Conservation (phyloP, 2,888 invertebrate genomes). For the Yponomeuta cagnagella region DNA sequence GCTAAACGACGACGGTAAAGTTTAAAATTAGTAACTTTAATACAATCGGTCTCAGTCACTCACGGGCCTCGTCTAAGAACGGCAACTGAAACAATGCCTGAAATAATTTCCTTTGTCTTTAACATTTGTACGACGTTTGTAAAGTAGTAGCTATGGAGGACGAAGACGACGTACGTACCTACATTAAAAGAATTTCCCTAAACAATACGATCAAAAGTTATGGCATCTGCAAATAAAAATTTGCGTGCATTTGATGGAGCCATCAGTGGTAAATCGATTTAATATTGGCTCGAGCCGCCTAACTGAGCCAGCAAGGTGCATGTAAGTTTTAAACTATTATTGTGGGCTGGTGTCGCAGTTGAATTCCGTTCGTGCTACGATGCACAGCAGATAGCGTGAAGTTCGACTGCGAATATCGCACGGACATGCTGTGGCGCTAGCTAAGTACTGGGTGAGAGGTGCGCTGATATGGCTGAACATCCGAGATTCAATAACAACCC, state of each 20-base stretch:
- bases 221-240: slow-evolving; percentile 39
- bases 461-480: slow-evolving; percentile 7
- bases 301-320: slow-evolving; percentile 47
- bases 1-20: slow-evolving; percentile 68
- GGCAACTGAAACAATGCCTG: slow-evolving; percentile 10
- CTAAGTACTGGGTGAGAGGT: background rate
- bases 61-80: slow-evolving; percentile 61
- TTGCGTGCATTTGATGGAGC: slow-evolving; percentile 44
- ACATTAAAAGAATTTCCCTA: background rate
- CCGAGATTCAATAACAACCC: slow-evolving; percentile 9
- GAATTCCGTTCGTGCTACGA: slow-evolving; percentile 57
- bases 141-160: slow-evolving; percentile 52
- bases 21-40: slow-evolving; percentile 69
- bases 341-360: slow-evolving; percentile 47
- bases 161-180: slow-evolving; percentile 62
- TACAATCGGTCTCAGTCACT: slow-evolving; percentile 68
- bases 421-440: background rate
- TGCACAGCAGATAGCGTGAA: slow-evolving; percentile 51
- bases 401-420: slow-evolving; percentile 19
- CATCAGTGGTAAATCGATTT: slow-evolving; percentile 58
- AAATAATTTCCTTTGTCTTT: slow-evolving; percentile 5
- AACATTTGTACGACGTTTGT: slow-evolving; percentile 28
- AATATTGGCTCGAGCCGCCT: slow-evolving; percentile 46
- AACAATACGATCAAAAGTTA: background rate
- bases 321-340: slow-evolving; percentile 55